Evolutionary conservation across 92 coral and sea anemone species (phyloP), one percentile per base, ranked within the genome.

Genomic region (Bergia sp.): DNA sequence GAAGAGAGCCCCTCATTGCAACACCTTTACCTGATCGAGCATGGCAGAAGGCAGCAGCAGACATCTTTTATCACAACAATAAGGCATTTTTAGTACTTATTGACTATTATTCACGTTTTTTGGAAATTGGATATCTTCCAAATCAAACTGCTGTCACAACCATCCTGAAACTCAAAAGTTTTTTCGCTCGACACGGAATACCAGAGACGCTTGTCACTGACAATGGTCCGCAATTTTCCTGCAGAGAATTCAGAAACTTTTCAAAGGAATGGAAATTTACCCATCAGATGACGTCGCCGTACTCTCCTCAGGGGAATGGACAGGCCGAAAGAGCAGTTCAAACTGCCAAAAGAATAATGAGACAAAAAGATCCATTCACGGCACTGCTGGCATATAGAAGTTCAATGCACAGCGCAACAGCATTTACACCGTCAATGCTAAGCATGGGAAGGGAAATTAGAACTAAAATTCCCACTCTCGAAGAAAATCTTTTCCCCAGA

Each of bases 331-430:
- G 82, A 39, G 82, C 43, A 55, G 64, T 55, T 55, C 64, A 55
- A 55, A 55, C 64, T 55, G 64, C 82, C 82, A 77, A 77, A 1
- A 77, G 82, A 77, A 81, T 81, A 40, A 37, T 81, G 86, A 81
- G 76, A 69, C 80, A 85, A 85, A 44, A 67, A 85, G 88, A 85
- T 71, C 95, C 95, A n/a, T 90, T 87, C 73, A 7, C 89, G 20
- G 92, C 89, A 1, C 82, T 81, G 47, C 74, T 86, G 93, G 65
- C 16, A 45, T 91, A 91, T 83, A 81, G 93, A 85, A 80, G 92
- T 37, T 82, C 93, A 80, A 91, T 93, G 49, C 45, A 85, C 21
- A 45, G 78, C 58, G 85, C 91, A 45, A 85, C 92, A 41, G 79
- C 81, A n/a, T 38, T 38, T 20, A 91, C 92, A 66, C 95, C 91